Percentiles rank a stretch among this genome's conserved stretches.
These are phyloP conservation scores for Chymomyza caudatula DNA, from an alignment of 2,888 invertebrate genomes.

Conservation along the genomic window DNA sequence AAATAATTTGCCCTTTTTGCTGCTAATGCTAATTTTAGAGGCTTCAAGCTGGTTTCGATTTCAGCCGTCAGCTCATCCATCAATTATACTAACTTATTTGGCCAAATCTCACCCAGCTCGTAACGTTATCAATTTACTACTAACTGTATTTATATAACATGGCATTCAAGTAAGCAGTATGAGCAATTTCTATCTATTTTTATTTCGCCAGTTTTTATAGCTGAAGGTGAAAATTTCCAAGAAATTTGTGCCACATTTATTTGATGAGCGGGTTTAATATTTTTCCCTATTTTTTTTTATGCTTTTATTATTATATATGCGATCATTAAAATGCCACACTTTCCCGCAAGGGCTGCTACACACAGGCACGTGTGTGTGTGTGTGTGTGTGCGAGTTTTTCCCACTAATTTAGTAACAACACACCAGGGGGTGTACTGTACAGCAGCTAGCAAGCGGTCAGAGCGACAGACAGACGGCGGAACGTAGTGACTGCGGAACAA, in stretches of 20 bases:
- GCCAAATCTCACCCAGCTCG: too few relatives aligned
- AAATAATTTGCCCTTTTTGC: too few relatives aligned
- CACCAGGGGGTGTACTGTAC: constrained; percentile 60
- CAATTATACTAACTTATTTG: too few relatives aligned
- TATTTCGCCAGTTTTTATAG: neutral
- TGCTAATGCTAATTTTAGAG: too few relatives aligned
- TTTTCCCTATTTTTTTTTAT: neutral
- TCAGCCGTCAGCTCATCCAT: too few relatives aligned
- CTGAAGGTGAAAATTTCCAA: neutral
- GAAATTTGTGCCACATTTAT: constrained; percentile 36
- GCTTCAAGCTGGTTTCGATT: too few relatives aligned
- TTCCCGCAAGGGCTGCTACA: neutral
- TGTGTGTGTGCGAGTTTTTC: constrained; percentile 40
- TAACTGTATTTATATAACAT: neutral
- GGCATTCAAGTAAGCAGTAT: neutral
- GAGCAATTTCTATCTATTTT: neutral
- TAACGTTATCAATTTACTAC: neutral
- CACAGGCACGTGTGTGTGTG: constrained; percentile 5
- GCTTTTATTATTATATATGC: neutral
- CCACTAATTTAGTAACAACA: constrained; percentile 68
- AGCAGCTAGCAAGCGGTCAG: constrained; percentile 8
- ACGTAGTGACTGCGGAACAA: constrained; percentile 10
- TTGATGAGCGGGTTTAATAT: constrained; percentile 36
- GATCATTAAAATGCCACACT: constrained; percentile 1
- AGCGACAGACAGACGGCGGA: neutral